Base-by-base conservation (phyloP, 2,797 vertebrate species). In the Enteromius unitaeniatus region DNA sequence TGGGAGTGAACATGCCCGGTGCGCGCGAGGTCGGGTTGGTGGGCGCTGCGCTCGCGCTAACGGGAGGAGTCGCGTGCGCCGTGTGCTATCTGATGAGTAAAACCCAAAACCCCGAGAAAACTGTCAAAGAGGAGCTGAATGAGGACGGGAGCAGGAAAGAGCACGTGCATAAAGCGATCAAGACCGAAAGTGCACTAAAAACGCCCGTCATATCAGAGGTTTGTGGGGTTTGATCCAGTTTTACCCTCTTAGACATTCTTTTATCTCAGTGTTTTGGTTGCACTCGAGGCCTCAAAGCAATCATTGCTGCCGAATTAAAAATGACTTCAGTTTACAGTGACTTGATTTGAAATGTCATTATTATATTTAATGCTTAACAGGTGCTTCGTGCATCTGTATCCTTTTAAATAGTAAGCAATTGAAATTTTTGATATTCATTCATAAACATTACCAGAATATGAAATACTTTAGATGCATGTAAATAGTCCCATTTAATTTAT, bases 61-160 rank as follows among this genome's bases (percentile, higher is more conserved):
- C 92, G 1, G 95, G 93, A 0, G 94, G 93, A 55, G 85, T 94
- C 78, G 93, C 90, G 0, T 95, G 92, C 67, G 21, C 91, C 0
- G 2, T 93, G 45, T 96, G 94, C 93, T 94, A 14, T 34, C 90
- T 87, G 64, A 45, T 84, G 70, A 86, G 88, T 13, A 78, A 84
- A 19, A 64, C 65, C 37, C 62, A 51, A 64, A n/a, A 88, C 77
- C 62, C 73, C 2, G 14, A 1, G 7, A 2, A 49, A 81, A 26
- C 17, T 65, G 11, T 1, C 3, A 8, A 37, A 3, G 28, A 47
- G 8, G 45, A 37, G 0, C 40, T 19, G 23, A 31, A 81, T 1
- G 11, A 2, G 8, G 45, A 26, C 21, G 65, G 8, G 3, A 82
- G 11, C 1, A 74, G 62, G 9, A 49, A 58, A 62, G 34, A 60